Evolutionary conservation across 2,888 invertebrate species (phyloP).

Genomic region (Tenthredo livida): DNA sequence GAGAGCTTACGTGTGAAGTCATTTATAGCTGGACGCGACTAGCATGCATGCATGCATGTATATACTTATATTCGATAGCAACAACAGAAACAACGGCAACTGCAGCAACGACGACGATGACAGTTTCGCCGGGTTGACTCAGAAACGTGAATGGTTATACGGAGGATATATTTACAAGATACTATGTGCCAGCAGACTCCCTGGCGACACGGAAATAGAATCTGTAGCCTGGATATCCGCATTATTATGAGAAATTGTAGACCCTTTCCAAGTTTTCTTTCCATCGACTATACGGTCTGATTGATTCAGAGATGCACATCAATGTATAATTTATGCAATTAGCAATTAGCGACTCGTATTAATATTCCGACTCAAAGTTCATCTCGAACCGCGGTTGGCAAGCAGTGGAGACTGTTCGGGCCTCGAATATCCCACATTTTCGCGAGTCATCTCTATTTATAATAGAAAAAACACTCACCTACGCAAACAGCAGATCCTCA

Average conservation of each 20-base stretch:
- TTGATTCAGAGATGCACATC: neutral
- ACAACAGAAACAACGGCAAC: constrained; percentile 14
- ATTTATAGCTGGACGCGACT: constrained; percentile 15
- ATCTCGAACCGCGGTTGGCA: neutral
- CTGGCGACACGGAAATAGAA: constrained; percentile 72
- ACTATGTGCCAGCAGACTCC: constrained; percentile 63
- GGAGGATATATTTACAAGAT: constrained; percentile 71
- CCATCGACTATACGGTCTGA: neutral
- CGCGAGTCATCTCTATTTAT: constrained; percentile 30
- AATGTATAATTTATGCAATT: neutral
- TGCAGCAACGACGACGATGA: neutral
- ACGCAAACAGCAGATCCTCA: neutral
- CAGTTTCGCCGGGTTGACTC: constrained; percentile 52
- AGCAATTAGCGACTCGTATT: neutral
- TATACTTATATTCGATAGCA: constrained; percentile 17
- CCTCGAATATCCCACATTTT: neutral
- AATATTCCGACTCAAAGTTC: neutral
- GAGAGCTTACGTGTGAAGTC: neutral
- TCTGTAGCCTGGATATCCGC: constrained; percentile 69
- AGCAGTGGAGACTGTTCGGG: neutral
- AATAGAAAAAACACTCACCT: neutral
- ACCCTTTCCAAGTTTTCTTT: constrained; percentile 11
- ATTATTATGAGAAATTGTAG: constrained; percentile 65
- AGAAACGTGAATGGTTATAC: constrained; percentile 41
- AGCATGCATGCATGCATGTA: constrained; percentile 3